Base-by-base conservation (phyloP, 2,888 invertebrate genomes). In the Tipula unca region DNA sequence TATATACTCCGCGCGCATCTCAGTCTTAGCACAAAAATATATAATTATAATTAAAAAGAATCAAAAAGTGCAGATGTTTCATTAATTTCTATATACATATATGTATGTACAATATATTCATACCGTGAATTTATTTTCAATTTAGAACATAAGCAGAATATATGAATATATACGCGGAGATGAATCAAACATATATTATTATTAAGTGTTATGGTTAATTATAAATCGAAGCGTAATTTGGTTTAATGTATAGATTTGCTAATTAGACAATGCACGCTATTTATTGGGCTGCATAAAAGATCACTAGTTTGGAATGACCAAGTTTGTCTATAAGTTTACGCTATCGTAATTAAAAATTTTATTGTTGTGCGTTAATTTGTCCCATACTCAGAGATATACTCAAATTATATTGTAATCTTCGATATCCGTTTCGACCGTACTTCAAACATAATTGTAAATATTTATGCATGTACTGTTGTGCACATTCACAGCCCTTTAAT, bases 21-120 rank as follows among this genome's bases (percentile, higher is more conserved):
- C 20, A 54, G 3, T 17, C 48, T 5, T 25, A 69, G 17, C 4
- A 32, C 32, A 48, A 69, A 48, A 69, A 69, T 69, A 25, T 69
- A 25, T 69, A 69, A 69, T 69, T 69, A 69, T 69, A 69, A 69
- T 69, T 69, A 69, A 69, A 10, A 25, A 25, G 25, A 69, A 25
- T 69, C 69, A 25, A 69, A 69, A 48, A 48, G 69, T 69, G 69
- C 69, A 69, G 69, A 69, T 69, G 69, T 69, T 69, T 54, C 48
- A 69, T 69, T 69, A 69, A 25, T 69, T 69, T 69, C 48, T 54
- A 17, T 17, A 6, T 32, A 32, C 3, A 5, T 32, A 32, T 54
- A 17, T 17, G 32, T 32, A 32, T 2, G 32, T 32, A 32, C 32
- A n/a, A 42, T 42, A 42, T 42, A 10, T 3, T 42, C 39, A 17